Conservation (phyloP, 30 jellyfish, hydroid and myxozoan species). For the Aurelia sp. region DNA sequence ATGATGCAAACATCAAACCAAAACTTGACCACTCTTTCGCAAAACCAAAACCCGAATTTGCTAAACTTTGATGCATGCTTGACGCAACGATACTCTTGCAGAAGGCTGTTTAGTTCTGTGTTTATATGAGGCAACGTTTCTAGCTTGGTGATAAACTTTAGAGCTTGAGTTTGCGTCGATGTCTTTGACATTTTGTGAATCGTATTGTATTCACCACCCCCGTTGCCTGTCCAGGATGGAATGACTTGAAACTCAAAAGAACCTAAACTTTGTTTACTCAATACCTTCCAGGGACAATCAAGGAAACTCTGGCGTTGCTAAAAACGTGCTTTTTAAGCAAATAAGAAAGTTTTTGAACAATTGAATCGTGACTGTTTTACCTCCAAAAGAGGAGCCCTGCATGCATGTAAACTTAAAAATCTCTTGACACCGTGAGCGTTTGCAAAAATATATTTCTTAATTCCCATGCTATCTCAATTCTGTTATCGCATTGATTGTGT, state of each 20-base stretch:
- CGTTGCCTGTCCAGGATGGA: neutral
- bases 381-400: no score
- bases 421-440: no score
- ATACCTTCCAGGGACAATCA: neutral
- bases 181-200: neutral
- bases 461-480: no score
- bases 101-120: slow-evolving; percentile 1
- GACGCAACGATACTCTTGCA: slow-evolving; percentile 15
- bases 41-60: slow-evolving; percentile 1
- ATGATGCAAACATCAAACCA: neutral
- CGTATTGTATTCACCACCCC: neutral
- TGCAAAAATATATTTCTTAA: no score
- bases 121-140: slow-evolving; percentile 7
- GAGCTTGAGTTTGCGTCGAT: neutral
- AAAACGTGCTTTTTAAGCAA: no score
- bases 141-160: slow-evolving; percentile 10
- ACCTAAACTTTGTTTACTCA: neutral
- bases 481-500: no score
- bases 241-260: neutral
- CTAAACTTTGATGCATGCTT: slow-evolving; percentile 10
- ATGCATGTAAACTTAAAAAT: no score
- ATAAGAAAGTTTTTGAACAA: no score
- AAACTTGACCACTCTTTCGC: slow-evolving; percentile 4
- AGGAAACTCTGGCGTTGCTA: no score
- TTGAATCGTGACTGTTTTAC: no score